Conservation (phyloP, 2,113 vertebrate genomes). For the Leptobrachium leishanense region DNA sequence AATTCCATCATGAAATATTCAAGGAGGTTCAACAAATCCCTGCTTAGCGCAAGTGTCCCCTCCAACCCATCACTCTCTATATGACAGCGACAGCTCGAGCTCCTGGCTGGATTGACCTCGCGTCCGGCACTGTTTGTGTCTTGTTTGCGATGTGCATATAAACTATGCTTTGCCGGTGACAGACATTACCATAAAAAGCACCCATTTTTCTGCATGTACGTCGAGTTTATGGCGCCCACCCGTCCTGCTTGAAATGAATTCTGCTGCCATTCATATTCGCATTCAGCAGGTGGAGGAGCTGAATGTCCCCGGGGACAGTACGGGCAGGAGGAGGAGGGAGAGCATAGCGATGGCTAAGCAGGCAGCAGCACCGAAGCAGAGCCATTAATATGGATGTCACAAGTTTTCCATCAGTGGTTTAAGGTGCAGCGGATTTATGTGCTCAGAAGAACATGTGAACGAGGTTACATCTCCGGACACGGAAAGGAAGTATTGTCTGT, state of each 20-base stretch:
- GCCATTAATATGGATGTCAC: conserved; percentile 80
- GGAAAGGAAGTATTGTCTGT: conserved; percentile 3
- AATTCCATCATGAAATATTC: no score
- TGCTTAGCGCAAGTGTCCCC: no score
- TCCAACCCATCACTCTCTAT: background rate
- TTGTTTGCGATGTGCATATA: conserved; percentile 9
- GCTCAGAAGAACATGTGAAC: conserved; percentile 64
- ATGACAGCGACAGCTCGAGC: background rate
- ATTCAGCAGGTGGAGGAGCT: conserved; percentile 59
- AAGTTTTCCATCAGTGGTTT: conserved; percentile 80
- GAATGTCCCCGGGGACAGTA: conserved; percentile 63
- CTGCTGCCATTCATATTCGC: conserved; percentile 39
- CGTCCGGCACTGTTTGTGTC: background rate
- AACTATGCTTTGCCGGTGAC: background rate
- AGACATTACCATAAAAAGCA: conserved; percentile 20
- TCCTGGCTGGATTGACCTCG: background rate
- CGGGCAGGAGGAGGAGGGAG: conserved; percentile 69
- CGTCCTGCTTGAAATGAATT: conserved; percentile 43
- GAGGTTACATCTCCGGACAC: conserved; percentile 10
- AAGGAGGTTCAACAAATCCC: no score
- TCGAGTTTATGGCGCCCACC: conserved; percentile 17
- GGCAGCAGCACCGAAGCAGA: conserved; percentile 71
- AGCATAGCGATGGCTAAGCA: conserved; percentile 76
- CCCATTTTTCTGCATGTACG: conserved; percentile 1
- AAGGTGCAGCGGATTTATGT: conserved; percentile 80